These are phyloP conservation scores for Hydractinia echinata DNA, from an alignment of 30 jellyfish, hydroid and myxozoan genomes.

Conservation along the genomic window DNA sequence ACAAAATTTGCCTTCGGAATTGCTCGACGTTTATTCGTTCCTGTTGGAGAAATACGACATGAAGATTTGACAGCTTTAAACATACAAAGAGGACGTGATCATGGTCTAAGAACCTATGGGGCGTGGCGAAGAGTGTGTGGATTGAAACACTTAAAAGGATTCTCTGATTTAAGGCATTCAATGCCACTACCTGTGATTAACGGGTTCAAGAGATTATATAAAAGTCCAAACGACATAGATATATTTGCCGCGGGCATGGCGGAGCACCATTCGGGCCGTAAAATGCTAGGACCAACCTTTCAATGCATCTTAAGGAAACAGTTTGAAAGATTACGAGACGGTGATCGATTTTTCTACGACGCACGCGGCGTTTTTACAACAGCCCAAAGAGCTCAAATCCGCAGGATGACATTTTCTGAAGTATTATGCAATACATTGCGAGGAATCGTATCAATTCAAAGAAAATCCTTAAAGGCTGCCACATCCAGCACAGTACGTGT, in stretches of 20 bases:
- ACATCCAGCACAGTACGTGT: no score
- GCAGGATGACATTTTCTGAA: conserved; percentile 28
- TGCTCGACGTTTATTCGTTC: conserved; percentile 15
- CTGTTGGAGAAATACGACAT: not conserved
- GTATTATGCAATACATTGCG: conserved; percentile 55
- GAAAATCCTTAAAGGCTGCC: conserved; percentile 46
- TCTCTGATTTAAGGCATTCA: not conserved
- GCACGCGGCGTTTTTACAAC: conserved; percentile 4
- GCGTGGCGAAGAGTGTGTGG: not conserved
- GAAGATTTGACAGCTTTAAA: not conserved
- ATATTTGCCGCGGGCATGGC: not conserved
- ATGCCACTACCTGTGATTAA: not conserved
- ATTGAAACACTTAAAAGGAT: not conserved
- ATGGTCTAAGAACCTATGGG: conserved; percentile 4
- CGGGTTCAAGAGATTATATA: no score
- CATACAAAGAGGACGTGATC: conserved; percentile 5
- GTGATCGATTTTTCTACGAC: conserved; percentile 15
- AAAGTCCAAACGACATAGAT: not conserved
- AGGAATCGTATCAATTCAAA: conserved; percentile 68
- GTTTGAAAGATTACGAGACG: not conserved
- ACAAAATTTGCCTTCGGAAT: conserved; percentile 12
- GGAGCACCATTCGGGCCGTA: not conserved
- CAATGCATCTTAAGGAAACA: conserved; percentile 4
- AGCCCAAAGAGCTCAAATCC: not conserved
- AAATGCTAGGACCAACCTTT: not conserved